These are phyloP conservation scores for Molossus molossus DNA, from an alignment of 2,797 vertebrate species.

Conservation along the genomic window DNA sequence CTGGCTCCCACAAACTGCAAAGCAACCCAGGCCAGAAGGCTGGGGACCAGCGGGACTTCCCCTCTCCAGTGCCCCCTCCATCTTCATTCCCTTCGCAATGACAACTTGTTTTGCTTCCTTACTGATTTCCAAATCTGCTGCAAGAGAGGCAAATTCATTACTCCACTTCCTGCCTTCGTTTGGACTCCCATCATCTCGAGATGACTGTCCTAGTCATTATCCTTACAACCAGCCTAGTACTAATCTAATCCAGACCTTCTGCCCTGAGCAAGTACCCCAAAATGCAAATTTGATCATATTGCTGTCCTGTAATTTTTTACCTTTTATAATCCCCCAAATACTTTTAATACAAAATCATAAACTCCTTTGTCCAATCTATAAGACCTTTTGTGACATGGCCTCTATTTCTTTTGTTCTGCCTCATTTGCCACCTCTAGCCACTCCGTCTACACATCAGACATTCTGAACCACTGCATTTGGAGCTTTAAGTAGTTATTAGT, in stretches of 20 bases:
- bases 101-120: background rate
- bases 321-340: background rate
- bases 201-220: background rate
- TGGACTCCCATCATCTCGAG: accelerated
- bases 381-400: background rate
- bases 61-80: background rate
- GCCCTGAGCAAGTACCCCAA: background rate
- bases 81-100: background rate
- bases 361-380: background rate
- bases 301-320: background rate
- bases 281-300: background rate
- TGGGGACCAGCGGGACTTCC: background rate
- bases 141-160: background rate
- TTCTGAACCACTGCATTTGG: constrained; percentile 1
- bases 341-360: background rate
- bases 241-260: background rate
- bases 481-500: constrained; percentile 12
- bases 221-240: background rate
- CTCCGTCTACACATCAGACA: background rate
- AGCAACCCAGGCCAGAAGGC: background rate
- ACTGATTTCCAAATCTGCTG: constrained; percentile 8
- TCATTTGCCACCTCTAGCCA: background rate
- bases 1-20: background rate
- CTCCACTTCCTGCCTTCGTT: background rate
- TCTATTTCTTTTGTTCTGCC: background rate